These are phyloP conservation scores for Calidris pugnax DNA, from an alignment of 2,113 vertebrate species.

Conservation along the genomic window DNA sequence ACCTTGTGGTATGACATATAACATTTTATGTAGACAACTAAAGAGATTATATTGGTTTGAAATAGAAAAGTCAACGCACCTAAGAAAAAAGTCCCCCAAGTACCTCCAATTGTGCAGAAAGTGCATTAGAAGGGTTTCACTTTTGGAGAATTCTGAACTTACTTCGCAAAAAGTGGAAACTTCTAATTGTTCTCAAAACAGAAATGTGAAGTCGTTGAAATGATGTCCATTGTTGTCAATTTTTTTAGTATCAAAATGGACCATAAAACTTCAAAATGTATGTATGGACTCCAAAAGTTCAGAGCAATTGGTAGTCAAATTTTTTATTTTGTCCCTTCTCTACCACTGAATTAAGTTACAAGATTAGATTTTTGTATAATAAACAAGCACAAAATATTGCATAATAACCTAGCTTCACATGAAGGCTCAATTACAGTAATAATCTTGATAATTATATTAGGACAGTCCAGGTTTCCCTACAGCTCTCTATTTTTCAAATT, in stretches of 20 bases:
- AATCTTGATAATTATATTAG: constrained; percentile 11
- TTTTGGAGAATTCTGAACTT: not conserved
- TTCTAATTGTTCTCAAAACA: not conserved
- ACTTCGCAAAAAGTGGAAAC: not conserved
- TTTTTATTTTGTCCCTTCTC: not conserved
- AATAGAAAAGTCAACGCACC: not conserved
- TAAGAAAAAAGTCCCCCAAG: not conserved
- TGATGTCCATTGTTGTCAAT: not conserved
- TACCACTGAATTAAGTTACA: not conserved
- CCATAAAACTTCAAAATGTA: not conserved
- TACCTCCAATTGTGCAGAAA: not conserved
- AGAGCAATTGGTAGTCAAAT: not conserved
- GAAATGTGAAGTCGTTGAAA: not conserved
- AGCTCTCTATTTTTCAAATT: not conserved
- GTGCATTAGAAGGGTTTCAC: not conserved
- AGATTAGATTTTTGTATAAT: not conserved
- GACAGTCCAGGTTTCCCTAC: not conserved
- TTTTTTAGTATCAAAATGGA: not conserved
- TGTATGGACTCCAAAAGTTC: not conserved
- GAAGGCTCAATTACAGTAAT: not conserved
- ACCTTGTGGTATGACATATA: not conserved
- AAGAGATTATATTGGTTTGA: not conserved
- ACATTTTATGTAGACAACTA: constrained; percentile 38
- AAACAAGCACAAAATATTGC: not conserved
- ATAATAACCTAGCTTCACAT: not conserved